Base-by-base conservation (phyloP, 2,797 vertebrate genomes). In the Malurus splendens region DNA sequence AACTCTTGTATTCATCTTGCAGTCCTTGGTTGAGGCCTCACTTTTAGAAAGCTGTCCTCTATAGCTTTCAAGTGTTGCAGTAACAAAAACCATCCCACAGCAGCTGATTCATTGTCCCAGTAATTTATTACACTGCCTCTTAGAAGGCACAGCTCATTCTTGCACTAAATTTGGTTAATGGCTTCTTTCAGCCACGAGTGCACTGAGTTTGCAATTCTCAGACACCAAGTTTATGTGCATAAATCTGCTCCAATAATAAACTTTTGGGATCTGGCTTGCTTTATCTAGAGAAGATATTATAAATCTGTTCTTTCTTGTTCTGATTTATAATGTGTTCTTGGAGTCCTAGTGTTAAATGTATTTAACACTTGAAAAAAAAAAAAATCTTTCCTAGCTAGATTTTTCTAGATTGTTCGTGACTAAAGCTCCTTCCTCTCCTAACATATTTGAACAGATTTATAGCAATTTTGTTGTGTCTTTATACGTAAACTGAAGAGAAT, bases 151-250 rank as follows among this genome's bases (percentile, higher is more conserved):
- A 48, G 9, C 19, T 82, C 25, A 15, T 64, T 91, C 72, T 82
- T 60, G 12, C 45, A 27, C 51, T 38, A 59, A 39, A 59, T 67
- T 88, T 66, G 4, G 30, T 56, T 64, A 84, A 27, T 3, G 4
- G 54, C 45, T 50, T 68, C 64, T 88, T 91, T 62, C 72, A 86
- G 15, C 14, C 39, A 22, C 59, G 10, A 68, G 27, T 10, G 22
- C n/a, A 74, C 12, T 22, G 22, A 77, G 67, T 19, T 66, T 18
- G 32, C 30, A 24, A 11, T 67, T 92, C 71, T 85, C 56, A 82
- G 54, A 80, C 18, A 52, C 25, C 0, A 0, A 14, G 0, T 77
- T 85, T 80, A 44, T 33, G 19, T 62, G n/a, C 9, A 32, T 52
- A 74, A 65, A 76, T 77, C 27, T 77, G 36, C 7, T 74, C 22